Percentiles rank a stretch among this genome's conserved stretches.
phyloP scores from a whole-genome alignment of 2,888 invertebrate species.

The Drosophila pseudotakahashii region DNA sequence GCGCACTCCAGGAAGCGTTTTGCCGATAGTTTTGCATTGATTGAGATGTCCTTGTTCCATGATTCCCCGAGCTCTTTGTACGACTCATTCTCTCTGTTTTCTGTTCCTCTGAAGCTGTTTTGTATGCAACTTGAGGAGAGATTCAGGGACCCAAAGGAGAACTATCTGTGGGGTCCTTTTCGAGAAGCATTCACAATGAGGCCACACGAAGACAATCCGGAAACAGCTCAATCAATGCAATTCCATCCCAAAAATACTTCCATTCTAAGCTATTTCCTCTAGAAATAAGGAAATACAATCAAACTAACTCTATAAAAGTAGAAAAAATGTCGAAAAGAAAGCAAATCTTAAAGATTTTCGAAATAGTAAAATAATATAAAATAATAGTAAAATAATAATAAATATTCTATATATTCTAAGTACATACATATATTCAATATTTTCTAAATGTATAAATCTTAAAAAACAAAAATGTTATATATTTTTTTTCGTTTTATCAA shows the following conservation, averaged over 20 bases:
- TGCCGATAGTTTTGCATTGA: constrained; percentile 62
- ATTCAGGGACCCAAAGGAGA: no score
- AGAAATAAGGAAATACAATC: background rate
- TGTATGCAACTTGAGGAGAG: constrained; percentile 41
- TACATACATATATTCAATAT: no score
- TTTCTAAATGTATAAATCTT: no score
- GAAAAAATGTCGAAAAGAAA: no score
- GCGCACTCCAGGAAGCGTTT: constrained; percentile 54
- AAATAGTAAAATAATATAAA: background rate
- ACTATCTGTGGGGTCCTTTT: constrained; percentile 23
- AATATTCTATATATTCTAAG: no score
- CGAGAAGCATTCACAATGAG: constrained; percentile 23
- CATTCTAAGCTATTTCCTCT: background rate
- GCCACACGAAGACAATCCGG: constrained; percentile 43
- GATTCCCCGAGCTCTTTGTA: constrained; percentile 43
- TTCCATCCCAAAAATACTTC: background rate
- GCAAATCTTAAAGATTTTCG: no score
- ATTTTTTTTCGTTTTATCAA: no score
- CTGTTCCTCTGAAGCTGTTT: constrained; percentile 12
- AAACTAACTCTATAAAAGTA: no score
- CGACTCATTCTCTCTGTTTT: background rate
- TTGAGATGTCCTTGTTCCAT: constrained; percentile 55
- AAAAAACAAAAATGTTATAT: no score
- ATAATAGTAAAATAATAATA: no score
- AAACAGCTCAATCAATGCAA: constrained; percentile 62